These are phyloP conservation scores for Tapera naevia DNA, from an alignment of 2,797 vertebrate species.

Conservation along the genomic window DNA sequence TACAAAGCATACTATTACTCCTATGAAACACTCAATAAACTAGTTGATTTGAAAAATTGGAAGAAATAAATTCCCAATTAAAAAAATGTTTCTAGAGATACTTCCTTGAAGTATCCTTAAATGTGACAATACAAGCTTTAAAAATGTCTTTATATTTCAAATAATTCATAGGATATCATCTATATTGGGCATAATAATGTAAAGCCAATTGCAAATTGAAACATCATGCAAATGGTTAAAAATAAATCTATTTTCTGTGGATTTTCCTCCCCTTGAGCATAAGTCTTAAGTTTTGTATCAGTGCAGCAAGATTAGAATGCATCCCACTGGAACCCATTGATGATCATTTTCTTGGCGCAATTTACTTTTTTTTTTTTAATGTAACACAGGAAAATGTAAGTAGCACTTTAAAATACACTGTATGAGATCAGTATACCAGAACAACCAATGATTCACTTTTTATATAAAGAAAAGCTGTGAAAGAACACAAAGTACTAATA, in stretches of 20 bases:
- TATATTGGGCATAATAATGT: background rate
- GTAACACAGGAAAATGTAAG: background rate
- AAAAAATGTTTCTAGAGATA: background rate
- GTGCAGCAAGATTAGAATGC: background rate
- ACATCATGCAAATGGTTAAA: background rate
- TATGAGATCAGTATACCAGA: background rate
- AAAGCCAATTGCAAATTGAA: background rate
- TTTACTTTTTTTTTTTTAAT: background rate
- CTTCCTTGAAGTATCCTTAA: background rate
- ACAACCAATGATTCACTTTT: background rate
- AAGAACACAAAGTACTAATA: background rate
- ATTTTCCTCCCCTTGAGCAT: background rate
- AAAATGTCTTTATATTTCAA: background rate
- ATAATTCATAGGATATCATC: background rate
- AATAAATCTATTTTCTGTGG: background rate
- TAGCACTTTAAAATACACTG: background rate
- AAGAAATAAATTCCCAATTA: background rate
- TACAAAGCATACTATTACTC: background rate
- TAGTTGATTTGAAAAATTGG: background rate
- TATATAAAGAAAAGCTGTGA: background rate
- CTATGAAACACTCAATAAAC: background rate
- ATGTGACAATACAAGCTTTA: background rate
- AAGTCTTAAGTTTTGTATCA: background rate
- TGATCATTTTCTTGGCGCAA: background rate
- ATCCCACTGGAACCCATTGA: background rate